Base-by-base conservation (phyloP, 2,113 vertebrate genomes). In the Xenotilapia leptura region DNA sequence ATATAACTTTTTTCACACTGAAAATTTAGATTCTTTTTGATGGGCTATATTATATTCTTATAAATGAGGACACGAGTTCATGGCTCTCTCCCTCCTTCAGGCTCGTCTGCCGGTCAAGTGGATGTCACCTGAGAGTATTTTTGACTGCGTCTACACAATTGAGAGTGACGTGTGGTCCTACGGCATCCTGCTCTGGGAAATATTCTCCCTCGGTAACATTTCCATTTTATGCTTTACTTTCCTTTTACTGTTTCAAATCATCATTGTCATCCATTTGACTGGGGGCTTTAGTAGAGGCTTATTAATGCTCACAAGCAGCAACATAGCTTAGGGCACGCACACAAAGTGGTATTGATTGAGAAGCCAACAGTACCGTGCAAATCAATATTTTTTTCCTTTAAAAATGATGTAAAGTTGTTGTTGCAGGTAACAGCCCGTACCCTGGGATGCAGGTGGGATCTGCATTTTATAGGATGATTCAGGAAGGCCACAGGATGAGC, bases 161-260 rank as follows among this genome's bases (percentile, higher is more conserved):
- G 98, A 99, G 94, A 99, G 99, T 79, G 99, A 99, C 0, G 99
- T 99, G 86, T 99, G 99, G 99, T 99, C 99, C 84, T 99, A 99
- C 0, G 99, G 99, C 86, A 99, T 99, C 93, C 94, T 99, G 80
- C 97, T 99, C 51, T 99, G 99, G 99, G 99, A 99, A 94, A 97
- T 99, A 84, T 99, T 99, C 94, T 99, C 99, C 87, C 94, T 99
- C 91, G 99, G 99, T 99, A 97, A 91, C 53, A 55, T 88, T 90
- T 86, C 68, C 87, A 86, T 54, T 86, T 65, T 77, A 51, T 87
- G 62, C 58, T 40, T 9, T 65, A 42, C 51, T 40, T 9, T 65
- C 31, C 45, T 79, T 40, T 45, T 75, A 49, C 65, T 58, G 49
- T 70, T 88, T 83, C 42, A 55, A 75, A 54, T 73, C 6, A 82